A percentile compares a stretch with the other conserved stretches of the same genome.
phyloP scores from a whole-genome alignment of 92 coral and sea anemone species.

The Zoanthus gigantus region DNA sequence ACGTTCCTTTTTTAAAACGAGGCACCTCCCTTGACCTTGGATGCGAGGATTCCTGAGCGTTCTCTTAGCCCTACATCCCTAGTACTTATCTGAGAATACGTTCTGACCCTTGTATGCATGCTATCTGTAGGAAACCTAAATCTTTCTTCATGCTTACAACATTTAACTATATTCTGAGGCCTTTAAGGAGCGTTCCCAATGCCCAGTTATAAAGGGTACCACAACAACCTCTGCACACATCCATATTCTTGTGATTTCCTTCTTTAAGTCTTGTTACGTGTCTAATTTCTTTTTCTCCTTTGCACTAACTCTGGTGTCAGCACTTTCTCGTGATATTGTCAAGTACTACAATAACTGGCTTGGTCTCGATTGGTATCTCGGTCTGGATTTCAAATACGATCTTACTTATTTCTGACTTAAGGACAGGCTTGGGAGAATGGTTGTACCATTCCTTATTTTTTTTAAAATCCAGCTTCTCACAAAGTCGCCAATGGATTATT shows the following conservation, averaged over 20 bases:
- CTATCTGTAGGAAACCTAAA: no score
- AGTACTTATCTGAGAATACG: background rate
- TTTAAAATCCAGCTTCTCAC: background rate
- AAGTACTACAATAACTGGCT: conserved; percentile 11
- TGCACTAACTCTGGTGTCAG: background rate
- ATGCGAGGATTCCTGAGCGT: background rate
- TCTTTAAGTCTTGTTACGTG: background rate
- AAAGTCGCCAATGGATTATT: conserved; percentile 25
- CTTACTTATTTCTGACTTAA: conserved; percentile 26
- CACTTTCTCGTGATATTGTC: conserved; percentile 36
- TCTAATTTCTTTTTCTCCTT: conserved; percentile 5
- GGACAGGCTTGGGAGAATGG: conserved; percentile 14
- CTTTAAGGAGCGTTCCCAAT: conserved; percentile 13
- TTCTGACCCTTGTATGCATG: no score
- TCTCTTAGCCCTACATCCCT: background rate
- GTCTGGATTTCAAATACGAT: background rate
- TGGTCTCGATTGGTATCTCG: background rate
- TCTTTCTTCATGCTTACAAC: background rate
- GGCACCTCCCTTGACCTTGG: background rate
- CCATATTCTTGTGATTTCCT: conserved; percentile 3
- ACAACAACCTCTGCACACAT: conserved; percentile 22
- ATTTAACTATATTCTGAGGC: conserved; percentile 2
- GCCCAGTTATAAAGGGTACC: conserved; percentile 26
- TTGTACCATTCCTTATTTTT: background rate
- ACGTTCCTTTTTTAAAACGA: background rate